A percentile compares a stretch with the other conserved stretches of the same genome.
Conservation (phyloP, 2,888 invertebrate genomes). For the Julus scandinavius region DNA sequence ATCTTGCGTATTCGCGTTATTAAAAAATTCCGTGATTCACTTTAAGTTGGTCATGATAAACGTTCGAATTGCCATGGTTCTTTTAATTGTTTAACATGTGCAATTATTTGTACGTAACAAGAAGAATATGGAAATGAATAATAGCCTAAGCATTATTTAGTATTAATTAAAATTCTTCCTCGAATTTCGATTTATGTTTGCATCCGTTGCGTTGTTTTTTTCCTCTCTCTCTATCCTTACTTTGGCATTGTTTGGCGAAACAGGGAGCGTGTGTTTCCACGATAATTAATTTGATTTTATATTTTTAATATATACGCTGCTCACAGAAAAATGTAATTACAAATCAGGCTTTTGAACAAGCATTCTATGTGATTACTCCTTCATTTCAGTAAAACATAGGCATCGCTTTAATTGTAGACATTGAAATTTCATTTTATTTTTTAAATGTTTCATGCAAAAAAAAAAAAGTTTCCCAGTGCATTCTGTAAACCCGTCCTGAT, state of each 20-base stretch:
- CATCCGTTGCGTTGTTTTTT: neutral
- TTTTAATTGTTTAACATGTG: neutral
- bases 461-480: too few relatives aligned
- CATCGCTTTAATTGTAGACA: too few relatives aligned
- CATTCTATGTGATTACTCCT: neutral
- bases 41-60: neutral
- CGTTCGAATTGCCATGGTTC: neutral
- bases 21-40: slow-evolving; percentile 3
- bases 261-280: neutral
- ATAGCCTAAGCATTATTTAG: neutral
- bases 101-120: neutral
- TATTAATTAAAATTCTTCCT: slow-evolving; percentile 31
- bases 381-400: too few relatives aligned
- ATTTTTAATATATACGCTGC: neutral
- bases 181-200: neutral
- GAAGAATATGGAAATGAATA: neutral
- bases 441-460: too few relatives aligned
- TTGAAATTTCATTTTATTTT: too few relatives aligned
- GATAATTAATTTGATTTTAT: neutral
- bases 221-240: neutral
- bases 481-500: too few relatives aligned
- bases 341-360: neutral
- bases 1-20: neutral
- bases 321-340: neutral
- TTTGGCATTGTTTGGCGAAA: neutral